Evolutionary conservation across 2,113 vertebrate species (phyloP), one percentile per base, ranked within the genome.

Genomic region (Theristicus caerulescens): DNA sequence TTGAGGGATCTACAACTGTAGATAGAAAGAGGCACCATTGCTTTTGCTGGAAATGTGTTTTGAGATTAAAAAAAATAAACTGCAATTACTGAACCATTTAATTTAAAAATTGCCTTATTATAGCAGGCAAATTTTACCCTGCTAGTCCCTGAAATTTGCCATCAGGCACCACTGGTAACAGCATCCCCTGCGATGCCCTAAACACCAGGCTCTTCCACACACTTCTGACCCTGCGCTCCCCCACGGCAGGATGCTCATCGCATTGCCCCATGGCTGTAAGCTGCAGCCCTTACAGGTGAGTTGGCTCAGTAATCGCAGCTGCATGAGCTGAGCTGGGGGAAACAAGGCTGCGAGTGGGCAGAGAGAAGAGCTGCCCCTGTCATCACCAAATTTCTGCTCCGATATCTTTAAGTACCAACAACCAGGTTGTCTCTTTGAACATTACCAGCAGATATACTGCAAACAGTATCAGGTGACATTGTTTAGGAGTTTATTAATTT

Each of bases 201-300:
- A 7, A 6, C 11, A 10, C 10, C 0, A 3, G 52, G 14, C 4
- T 52, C 26, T 44, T 6, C 9, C 0, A 2, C 34, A 14, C 2
- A 31, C 26, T 47, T 10, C 36, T 2, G 1, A 13, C 5, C 34
- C 44, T 2, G 0, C 0, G 15, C 4, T 57, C 12, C 10, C 16
- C 7, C 2, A 1, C 1, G 1, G 9, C 1, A 1, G 84, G 69
- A 36, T 8, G 36, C 64, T 26, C 25, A 0, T 1, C 3, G 7
- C 22, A 13, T 16, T 19, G 4, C 34, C 21, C 29, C 6, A 8
- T 16, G 17, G 54, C 62, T 47, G 52, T 9, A 6, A 16, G 6
- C 10, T 18, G 13, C 54, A 18, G 20, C 40, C 58, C 29, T 7
- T 11, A 1, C 0, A 0, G 0, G 7, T 2, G 17, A 3, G 22